These are phyloP conservation scores for Zaprionus nigranus DNA, from an alignment of 1,140 invertebrate genomes.

Conservation along the genomic window DNA sequence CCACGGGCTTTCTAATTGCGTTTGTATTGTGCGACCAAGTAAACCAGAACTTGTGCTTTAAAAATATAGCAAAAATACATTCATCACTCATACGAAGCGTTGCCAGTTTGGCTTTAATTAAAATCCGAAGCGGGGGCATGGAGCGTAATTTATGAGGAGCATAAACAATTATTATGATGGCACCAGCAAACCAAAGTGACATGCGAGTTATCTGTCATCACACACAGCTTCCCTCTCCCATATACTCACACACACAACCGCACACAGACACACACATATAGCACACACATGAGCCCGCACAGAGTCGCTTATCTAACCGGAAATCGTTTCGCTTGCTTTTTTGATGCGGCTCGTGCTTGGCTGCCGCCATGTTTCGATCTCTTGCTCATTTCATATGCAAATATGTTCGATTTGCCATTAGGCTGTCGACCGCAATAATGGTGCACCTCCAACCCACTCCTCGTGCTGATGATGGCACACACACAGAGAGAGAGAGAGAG, in stretches of 20 bases:
- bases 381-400: conserved; percentile 81
- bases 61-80: conserved; percentile 3
- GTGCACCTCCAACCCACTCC: conserved; percentile 25
- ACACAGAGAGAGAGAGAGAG: conserved; percentile 1
- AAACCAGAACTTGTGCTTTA: conserved; percentile 7
- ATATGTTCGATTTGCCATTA: conserved; percentile 83
- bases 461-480: neutral
- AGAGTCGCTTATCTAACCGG: conserved; percentile 48
- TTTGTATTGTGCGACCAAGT: conserved; percentile 7
- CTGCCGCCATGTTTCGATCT: conserved; percentile 78
- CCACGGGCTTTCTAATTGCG: conserved; percentile 30
- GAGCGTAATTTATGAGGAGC: conserved; percentile 59
- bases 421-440: conserved; percentile 72
- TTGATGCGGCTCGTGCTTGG: conserved; percentile 48
- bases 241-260: neutral
- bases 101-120: conserved; percentile 29
- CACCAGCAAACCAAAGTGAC: conserved; percentile 37
- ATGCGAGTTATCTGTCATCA: conserved; percentile 32
- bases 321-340: conserved; percentile 59
- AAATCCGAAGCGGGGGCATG: conserved; percentile 27
- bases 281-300: conserved; percentile 6
- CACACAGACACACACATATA: neutral
- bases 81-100: conserved; percentile 55
- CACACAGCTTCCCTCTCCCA: neutral
- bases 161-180: conserved; percentile 63